These are phyloP conservation scores for Sparus aurata DNA, from an alignment of 2,797 vertebrate species.

Conservation along the genomic window DNA sequence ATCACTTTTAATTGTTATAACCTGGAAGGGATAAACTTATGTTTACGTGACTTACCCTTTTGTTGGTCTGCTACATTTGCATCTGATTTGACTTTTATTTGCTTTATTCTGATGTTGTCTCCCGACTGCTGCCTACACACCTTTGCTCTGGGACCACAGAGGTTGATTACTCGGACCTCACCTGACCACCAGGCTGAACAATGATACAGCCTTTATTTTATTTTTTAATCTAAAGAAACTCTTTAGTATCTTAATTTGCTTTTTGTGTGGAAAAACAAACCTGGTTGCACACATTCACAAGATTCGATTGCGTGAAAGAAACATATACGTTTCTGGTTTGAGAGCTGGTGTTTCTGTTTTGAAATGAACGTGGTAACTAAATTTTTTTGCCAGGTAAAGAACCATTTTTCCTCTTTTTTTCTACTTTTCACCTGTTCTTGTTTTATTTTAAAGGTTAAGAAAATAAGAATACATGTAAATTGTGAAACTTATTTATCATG, in stretches of 20 bases:
- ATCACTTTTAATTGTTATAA: slow-evolving; percentile 14
- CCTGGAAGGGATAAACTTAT: slow-evolving; percentile 5
- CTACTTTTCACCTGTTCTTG: slow-evolving; percentile 39
- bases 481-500: slow-evolving; percentile 76
- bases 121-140: slow-evolving; percentile 18
- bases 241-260: background rate
- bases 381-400: slow-evolving; percentile 21
- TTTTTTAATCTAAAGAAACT: slow-evolving; percentile 1
- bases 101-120: slow-evolving; percentile 12
- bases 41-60: slow-evolving; percentile 37
- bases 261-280: slow-evolving; percentile 5
- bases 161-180: slow-evolving; percentile 1
- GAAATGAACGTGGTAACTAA: slow-evolving; percentile 9
- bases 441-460: slow-evolving; percentile 51
- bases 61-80: slow-evolving; percentile 13
- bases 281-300: background rate
- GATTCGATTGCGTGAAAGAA: slow-evolving; percentile 17
- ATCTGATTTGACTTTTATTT: slow-evolving; percentile 29
- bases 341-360: slow-evolving; percentile 28
- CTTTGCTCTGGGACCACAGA: slow-evolving; percentile 58
- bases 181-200: slow-evolving; percentile 29
- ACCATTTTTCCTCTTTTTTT: slow-evolving; percentile 37
- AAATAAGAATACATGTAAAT: slow-evolving; percentile 61
- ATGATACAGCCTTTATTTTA: slow-evolving; percentile 3
- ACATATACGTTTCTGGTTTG: slow-evolving; percentile 26